Conservation (phyloP, 2,113 vertebrate genomes). For the Heterotis niloticus region DNA sequence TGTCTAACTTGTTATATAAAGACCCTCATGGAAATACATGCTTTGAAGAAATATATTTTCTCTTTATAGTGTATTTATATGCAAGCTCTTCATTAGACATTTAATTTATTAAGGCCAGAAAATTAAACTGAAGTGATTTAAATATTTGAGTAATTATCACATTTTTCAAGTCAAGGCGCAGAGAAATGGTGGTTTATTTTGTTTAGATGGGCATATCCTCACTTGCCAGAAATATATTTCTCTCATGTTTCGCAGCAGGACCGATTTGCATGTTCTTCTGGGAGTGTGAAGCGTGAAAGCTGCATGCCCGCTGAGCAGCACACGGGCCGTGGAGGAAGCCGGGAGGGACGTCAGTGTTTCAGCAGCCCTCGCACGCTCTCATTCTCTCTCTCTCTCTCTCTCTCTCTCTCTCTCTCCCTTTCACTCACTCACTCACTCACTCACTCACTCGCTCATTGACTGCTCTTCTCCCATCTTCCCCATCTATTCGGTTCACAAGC, state of each 20-base stretch:
- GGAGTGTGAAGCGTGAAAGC: conserved; percentile 69
- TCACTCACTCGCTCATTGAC: not conserved
- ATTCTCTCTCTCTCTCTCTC: conserved; percentile 36
- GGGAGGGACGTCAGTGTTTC: conserved; percentile 76
- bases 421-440: not conserved
- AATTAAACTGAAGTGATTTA: not conserved
- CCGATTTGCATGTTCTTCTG: conserved; percentile 54
- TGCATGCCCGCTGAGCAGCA: conserved; percentile 68
- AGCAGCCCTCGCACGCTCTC: conserved; percentile 67
- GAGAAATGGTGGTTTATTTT: conserved; percentile 33
- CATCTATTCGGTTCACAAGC: no score
- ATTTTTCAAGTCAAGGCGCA: not conserved
- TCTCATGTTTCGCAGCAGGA: conserved; percentile 44
- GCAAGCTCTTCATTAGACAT: not conserved
- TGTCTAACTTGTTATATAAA: no score
- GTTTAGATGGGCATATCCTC: conserved; percentile 46
- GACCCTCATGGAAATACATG: no score
- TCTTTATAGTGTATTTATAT: not conserved
- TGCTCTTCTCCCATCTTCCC: not conserved
- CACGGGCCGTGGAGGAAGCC: conserved; percentile 64
- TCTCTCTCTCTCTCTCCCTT: conserved; percentile 24
- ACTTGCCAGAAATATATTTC: conserved; percentile 44
- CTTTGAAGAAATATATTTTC: no score
- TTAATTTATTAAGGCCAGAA: not conserved
- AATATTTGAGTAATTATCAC: no score